Evolutionary conservation across 2,888 invertebrate genomes (phyloP).

Genomic region (Nomada lathburiana): DNA sequence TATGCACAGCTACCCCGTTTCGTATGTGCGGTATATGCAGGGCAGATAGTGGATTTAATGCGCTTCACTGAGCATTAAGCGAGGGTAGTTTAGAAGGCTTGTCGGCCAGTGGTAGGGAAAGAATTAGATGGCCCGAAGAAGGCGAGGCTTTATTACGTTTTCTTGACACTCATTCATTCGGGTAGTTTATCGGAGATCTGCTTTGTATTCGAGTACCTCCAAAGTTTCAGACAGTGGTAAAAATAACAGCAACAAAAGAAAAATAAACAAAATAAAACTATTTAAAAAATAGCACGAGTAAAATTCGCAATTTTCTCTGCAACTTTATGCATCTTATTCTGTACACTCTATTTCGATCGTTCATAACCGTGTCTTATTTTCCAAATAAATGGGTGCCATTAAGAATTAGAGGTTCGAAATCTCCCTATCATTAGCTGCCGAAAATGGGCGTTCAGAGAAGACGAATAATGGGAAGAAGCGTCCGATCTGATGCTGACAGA

Average conservation of each 20-base stretch:
- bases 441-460: constrained; percentile 5
- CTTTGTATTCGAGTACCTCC: too few species aligned
- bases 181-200: too few species aligned
- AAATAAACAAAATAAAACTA: too few species aligned
- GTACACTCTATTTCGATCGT: too few species aligned
- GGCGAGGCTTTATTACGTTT: too few species aligned
- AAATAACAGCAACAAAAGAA: too few species aligned
- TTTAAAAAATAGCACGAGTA: too few species aligned
- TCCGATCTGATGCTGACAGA: constrained; percentile 63
- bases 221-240: too few species aligned
- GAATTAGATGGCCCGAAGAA: neutral
- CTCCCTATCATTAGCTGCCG: constrained; percentile 1
- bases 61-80: neutral
- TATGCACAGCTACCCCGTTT: constrained; percentile 11
- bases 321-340: too few species aligned
- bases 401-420: neutral
- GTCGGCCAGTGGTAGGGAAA: neutral
- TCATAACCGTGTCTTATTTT: too few species aligned
- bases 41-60: constrained; percentile 24
- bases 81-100: constrained; percentile 6
- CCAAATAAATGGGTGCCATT: neutral
- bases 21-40: constrained; percentile 7
- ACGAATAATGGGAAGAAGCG: constrained; percentile 52
- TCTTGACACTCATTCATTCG: neutral
- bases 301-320: too few species aligned